Conservation (phyloP, 2,113 vertebrate genomes). For the Ammodytes marinus region DNA sequence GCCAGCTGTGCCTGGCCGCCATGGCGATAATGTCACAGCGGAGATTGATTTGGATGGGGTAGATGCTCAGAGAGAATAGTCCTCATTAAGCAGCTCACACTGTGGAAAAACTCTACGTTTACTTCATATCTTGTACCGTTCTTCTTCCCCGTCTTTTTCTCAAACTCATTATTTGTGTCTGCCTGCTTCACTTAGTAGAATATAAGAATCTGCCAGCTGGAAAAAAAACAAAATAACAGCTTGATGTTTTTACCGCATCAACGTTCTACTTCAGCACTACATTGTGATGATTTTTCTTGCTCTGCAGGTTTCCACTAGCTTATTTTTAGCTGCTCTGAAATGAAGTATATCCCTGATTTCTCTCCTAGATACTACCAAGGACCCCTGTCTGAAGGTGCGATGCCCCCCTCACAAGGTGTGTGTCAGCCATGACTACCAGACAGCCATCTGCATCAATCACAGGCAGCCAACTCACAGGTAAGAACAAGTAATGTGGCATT, state of each 20-base stretch:
- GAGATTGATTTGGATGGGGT: constrained; percentile 74
- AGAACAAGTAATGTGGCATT: constrained; percentile 43
- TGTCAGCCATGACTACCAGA: constrained; percentile 94
- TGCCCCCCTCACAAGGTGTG: constrained; percentile 95
- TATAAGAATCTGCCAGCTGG: constrained; percentile 38
- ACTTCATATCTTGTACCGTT: constrained; percentile 54
- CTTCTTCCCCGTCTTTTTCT: constrained; percentile 42
- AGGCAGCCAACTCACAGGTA: constrained; percentile 93
- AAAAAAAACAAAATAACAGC: constrained; percentile 47
- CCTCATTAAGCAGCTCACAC: constrained; percentile 65
- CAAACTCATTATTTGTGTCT: constrained; percentile 65
- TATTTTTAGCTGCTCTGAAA: constrained; percentile 31
- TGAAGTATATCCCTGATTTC: constrained; percentile 41
- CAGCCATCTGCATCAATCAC: constrained; percentile 91
- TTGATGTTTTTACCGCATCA: constrained; percentile 58
- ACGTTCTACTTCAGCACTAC: constrained; percentile 22
- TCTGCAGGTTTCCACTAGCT: constrained; percentile 21
- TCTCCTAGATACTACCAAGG: constrained; percentile 90
- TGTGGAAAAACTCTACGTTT: constrained; percentile 49
- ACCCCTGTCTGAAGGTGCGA: constrained; percentile 94
- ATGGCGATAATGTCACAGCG: constrained; percentile 57
- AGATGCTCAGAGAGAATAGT: constrained; percentile 46
- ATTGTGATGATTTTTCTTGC: constrained; percentile 24
- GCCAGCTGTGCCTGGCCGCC: constrained; percentile 69
- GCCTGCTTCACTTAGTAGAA: constrained; percentile 59